Evolutionary conservation across 1,140 invertebrate species (phyloP).

Genomic region (Berghia stephanieae): DNA sequence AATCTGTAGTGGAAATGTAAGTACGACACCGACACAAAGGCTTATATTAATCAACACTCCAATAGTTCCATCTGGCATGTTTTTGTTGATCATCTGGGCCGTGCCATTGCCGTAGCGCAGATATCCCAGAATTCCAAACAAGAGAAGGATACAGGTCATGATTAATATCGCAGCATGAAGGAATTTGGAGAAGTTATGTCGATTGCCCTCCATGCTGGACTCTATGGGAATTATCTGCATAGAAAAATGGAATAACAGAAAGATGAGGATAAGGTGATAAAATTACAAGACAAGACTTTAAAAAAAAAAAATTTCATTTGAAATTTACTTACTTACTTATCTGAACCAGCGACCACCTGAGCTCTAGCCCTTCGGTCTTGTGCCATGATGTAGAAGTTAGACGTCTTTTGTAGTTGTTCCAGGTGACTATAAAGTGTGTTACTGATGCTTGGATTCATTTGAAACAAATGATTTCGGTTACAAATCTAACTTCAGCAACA

Average conservation of each 20-base stretch:
- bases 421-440: too few species aligned
- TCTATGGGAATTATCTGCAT: conserved; percentile 62
- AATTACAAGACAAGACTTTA: background rate
- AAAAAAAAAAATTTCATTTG: background rate
- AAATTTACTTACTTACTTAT: too few species aligned
- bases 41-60: conserved; percentile 53
- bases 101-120: conserved; percentile 53
- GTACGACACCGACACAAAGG: conserved; percentile 56
- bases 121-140: conserved; percentile 62
- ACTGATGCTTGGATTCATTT: too few species aligned
- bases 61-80: conserved; percentile 45
- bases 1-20: conserved; percentile 62
- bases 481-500: too few species aligned
- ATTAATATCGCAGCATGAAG: conserved; percentile 54
- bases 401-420: too few species aligned
- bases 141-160: conserved; percentile 43
- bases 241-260: background rate
- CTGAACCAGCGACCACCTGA: too few species aligned
- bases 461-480: too few species aligned
- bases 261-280: background rate
- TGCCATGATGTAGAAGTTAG: too few species aligned
- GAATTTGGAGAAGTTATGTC: conserved; percentile 57
- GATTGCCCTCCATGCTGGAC: conserved; percentile 63
- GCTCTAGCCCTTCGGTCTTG: too few species aligned
- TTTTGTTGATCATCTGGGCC: conserved; percentile 60